Conservation (phyloP, 2,113 vertebrate species). For the Sinocyclocheilus anophthalmus region DNA sequence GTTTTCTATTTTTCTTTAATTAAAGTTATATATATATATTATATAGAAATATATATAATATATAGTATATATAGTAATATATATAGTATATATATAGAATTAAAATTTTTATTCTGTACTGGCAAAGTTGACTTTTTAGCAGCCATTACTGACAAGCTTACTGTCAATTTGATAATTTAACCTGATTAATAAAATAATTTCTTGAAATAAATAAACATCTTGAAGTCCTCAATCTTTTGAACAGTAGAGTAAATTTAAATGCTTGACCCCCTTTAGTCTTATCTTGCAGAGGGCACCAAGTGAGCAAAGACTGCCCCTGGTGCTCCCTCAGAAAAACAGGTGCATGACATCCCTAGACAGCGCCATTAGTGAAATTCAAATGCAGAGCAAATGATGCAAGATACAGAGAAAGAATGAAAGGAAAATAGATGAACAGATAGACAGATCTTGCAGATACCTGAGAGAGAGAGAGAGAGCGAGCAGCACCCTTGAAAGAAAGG, state of each 20-base stretch:
- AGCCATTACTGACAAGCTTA: no score
- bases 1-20: no score
- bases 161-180: neutral
- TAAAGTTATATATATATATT: no score
- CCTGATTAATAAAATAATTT: neutral
- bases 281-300: neutral
- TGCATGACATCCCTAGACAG: neutral
- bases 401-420: neutral
- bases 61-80: no score
- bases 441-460: conserved; percentile 14
- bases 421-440: neutral
- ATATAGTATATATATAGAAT: no score
- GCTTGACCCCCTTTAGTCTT: neutral
- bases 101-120: no score
- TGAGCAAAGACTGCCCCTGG: neutral
- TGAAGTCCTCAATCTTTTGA: neutral
- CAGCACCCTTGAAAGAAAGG: conserved; percentile 33
- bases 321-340: neutral
- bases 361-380: neutral
- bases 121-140: no score
- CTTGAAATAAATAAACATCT: neutral
- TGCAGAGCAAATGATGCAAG: neutral
- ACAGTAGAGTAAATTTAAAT: neutral
- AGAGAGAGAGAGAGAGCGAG: conserved; percentile 30
- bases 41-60: no score